Evolutionary conservation across 1,140 invertebrate genomes (phyloP), one percentile per base, ranked within the genome.

Genomic region (Leptinotarsa defecta): DNA sequence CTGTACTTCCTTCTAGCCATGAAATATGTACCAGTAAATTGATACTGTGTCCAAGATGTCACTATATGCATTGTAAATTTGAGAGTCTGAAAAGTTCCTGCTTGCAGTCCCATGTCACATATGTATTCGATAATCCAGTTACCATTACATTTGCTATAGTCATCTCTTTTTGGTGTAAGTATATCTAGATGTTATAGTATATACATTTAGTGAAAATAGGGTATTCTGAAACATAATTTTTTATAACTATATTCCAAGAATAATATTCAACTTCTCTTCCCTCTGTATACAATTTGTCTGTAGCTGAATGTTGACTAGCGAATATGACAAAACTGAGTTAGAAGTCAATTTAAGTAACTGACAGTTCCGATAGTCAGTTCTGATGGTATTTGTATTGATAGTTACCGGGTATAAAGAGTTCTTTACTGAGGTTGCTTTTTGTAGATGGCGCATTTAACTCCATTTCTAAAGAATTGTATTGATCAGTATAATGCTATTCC

Each of bases 131-230:
- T 83, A 99, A 99, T 87, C 89, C 91, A 13, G 93, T 92, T 15
- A 98, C 96, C 0, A 92, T 99, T 1, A 90, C 94, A 81, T 99
- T 98, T 86, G 94, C 97, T 34, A 91, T 95, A 52, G 94, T 98
- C 81, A 98, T 99, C 95, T 96, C 96, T 48, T 91, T 99, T 83
- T 99, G 96, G 95, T 94, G 94, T 90, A 88, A 90, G 86, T 87
- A 71, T 27, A 13, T 17, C n/a, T 8, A 17, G 15, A 13, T 8
- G 20, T n/a, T n/a, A 62, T n/a, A 62, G 17, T 8, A 62, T 62
- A 62, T 17, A 17, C 6, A 62, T 62, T 20, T n/a, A 62, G 17
- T n/a, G 17, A 62, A 62, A 19, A 62, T 20, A 62, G 20, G 11
- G 17, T 17, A n/a, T 17, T 62, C 61, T 6, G 8, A 11, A 43